Conservation (phyloP, 2,888 invertebrate species). For the Crepidodera aurea region DNA sequence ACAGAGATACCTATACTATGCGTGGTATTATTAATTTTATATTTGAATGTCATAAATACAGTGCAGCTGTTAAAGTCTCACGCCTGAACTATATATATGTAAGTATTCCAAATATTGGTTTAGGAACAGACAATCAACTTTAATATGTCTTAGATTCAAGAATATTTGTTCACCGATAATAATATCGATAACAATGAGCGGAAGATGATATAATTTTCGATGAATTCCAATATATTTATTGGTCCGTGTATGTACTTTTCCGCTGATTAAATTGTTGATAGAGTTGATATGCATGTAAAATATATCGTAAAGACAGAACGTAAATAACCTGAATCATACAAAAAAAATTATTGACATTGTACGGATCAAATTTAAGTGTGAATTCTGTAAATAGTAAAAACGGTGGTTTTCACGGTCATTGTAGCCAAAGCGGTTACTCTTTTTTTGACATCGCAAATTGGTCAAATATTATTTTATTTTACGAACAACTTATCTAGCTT, state of each 20-base stretch:
- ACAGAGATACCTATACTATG: slow-evolving; percentile 41
- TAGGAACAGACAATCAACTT: slow-evolving; percentile 51
- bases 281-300: slow-evolving; percentile 19
- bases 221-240: slow-evolving; percentile 41
- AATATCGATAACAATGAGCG: slow-evolving; percentile 48
- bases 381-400: too few species aligned
- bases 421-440: too few species aligned
- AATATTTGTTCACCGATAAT: slow-evolving; percentile 50
- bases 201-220: slow-evolving; percentile 44
- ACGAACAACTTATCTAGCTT: too few species aligned
- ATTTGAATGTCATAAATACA: slow-evolving; percentile 50
- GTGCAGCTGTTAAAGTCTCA: slow-evolving; percentile 51
- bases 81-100: slow-evolving; percentile 49
- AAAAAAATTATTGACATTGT: too few species aligned
- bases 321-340: slow-evolving; percentile 9
- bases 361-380: too few species aligned
- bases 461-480: too few species aligned
- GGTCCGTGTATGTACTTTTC: slow-evolving; percentile 16
- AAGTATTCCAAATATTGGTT: slow-evolving; percentile 52
- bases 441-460: too few species aligned
- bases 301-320: slow-evolving; percentile 6
- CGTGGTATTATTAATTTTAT: slow-evolving; percentile 46
- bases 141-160: slow-evolving; percentile 48
- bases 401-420: too few species aligned
- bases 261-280: slow-evolving; percentile 28